Evolutionary conservation across 2,888 invertebrate genomes (phyloP), one percentile per base, ranked within the genome.

Genomic region (Agonopterix subpropinquella): DNA sequence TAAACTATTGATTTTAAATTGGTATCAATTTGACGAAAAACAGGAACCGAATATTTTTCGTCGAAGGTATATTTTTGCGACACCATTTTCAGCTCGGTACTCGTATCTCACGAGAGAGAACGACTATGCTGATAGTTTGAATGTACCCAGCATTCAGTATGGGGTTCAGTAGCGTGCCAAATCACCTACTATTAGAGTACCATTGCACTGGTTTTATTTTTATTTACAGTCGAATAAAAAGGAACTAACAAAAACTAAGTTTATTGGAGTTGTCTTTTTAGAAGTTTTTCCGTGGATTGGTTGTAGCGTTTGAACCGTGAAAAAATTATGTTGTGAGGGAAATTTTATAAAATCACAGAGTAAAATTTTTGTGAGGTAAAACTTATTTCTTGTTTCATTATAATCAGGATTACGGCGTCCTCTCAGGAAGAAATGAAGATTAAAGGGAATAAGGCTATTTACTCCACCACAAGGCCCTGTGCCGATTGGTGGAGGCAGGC

Each of bases 161-260:
- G 44, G 41, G 45, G 47, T 37, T 28, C 11, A 10, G 8, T 15
- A 15, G 47, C 43, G 39, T 52, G 51, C 51, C 51, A 52, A 52
- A 52, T 49, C 51, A 49, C 48, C 47, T 35, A 44, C 51, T 51
- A 49, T 52, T 52, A 52, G 39, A 36, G 36, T 44, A 11, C 48
- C 18, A 52, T 37, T 47, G 47, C 36, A 45, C 13, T 28, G 41
- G 39, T 42, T 48, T 45, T 44, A 43, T 44, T 51, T 48, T 46
- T 51, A 51, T 46, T 43, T 43, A 42, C 42, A 41, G 36, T 35
- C 8, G 1, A 36, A 37, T 37, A 35, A 37, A 45, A 45, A 45
- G 13, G 10, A 15, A 11, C n/a, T 7, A 28, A 11, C 13, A 45
- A 13, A 45, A 36, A 45, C 10, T 2, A 9, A 43, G 28, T 8